Evolutionary conservation across 2,113 vertebrate genomes (phyloP).

Genomic region (Dascyllus trimaculatus): DNA sequence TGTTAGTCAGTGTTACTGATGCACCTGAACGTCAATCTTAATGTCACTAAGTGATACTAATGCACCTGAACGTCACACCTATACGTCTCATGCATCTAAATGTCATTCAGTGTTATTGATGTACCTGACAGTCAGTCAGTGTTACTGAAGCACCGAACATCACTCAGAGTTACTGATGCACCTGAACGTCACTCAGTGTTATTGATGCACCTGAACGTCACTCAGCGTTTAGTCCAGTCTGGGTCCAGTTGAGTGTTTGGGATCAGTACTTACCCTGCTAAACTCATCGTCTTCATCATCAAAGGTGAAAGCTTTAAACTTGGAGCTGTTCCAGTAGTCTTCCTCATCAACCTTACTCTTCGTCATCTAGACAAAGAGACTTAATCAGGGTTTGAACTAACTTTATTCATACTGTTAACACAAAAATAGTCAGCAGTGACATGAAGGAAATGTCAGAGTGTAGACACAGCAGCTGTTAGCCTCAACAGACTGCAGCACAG

Average conservation of each 20-base stretch:
- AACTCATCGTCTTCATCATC: slow-evolving; percentile 96
- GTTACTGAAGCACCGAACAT: too few relatives aligned
- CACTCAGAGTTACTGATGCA: background rate
- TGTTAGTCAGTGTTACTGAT: too few relatives aligned
- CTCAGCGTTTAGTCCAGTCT: background rate
- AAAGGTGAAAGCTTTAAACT: slow-evolving; percentile 94
- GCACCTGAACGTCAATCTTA: background rate
- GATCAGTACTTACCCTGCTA: slow-evolving; percentile 83
- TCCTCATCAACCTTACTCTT: slow-evolving; percentile 92
- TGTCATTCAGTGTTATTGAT: too few relatives aligned
- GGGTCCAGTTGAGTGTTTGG: background rate
- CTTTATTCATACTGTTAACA: slow-evolving; percentile 2
- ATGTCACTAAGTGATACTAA: background rate
- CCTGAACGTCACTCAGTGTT: background rate
- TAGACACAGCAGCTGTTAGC: too few relatives aligned
- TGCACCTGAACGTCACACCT: background rate
- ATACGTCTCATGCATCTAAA: too few relatives aligned
- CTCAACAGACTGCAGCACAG: too few relatives aligned
- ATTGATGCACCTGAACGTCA: background rate
- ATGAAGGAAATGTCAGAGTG: too few relatives aligned
- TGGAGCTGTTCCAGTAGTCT: slow-evolving; percentile 96
- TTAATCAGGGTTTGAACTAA: background rate
- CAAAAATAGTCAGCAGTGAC: background rate
- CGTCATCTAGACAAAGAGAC: slow-evolving; percentile 84
- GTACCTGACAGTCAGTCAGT: too few relatives aligned